Base-by-base conservation (phyloP, 2,797 vertebrate genomes). In the Antrozous pallidus region DNA sequence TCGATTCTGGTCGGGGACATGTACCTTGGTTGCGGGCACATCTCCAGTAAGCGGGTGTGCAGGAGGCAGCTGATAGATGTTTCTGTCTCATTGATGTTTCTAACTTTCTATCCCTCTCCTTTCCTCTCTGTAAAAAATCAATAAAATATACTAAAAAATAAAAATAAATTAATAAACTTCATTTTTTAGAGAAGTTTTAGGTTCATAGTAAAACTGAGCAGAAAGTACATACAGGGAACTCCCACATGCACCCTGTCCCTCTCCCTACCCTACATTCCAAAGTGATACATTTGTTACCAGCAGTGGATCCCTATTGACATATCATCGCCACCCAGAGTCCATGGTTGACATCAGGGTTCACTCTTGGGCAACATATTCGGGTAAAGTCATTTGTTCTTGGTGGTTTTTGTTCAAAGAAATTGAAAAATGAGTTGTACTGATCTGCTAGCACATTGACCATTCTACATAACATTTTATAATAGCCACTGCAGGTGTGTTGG, bases 321-420 rank as follows among this genome's bases (percentile, higher is more conserved):
- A 2, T 47, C 6, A 33, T 42, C 6, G 3, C 65, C 51, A 16
- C 73, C 56, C 58, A 16, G 47, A 42, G 5, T 80, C 36, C 1
- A 5, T 31, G 18, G 40, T 71, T 95, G 36, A 71, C 58, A 6
- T 51, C 71, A 38, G 28, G 51, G 16, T 33, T 91, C 14, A 12
- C n/a, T 51, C 36, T 67, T 77, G 36, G 49, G 82, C 26, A 51
- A 58, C 14, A 13, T 91, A 70, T 79, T 90, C 58, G 73, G 77
- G 51, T 90, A 51, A 69, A 93, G 63, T 69, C 69, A 81, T 92
- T 95, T 75, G 73, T 92, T 87, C 83, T 90, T 77, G 61, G 79
- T 58, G 79, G 36, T 83, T 91, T 89, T 89, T 61, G 49, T 94
- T 79, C 63, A 88, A 90, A 91, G 40, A 33, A 56, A 54, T 74